Evolutionary conservation across 2,797 vertebrate species (phyloP).

Genomic region (Labroides dimidiatus): DNA sequence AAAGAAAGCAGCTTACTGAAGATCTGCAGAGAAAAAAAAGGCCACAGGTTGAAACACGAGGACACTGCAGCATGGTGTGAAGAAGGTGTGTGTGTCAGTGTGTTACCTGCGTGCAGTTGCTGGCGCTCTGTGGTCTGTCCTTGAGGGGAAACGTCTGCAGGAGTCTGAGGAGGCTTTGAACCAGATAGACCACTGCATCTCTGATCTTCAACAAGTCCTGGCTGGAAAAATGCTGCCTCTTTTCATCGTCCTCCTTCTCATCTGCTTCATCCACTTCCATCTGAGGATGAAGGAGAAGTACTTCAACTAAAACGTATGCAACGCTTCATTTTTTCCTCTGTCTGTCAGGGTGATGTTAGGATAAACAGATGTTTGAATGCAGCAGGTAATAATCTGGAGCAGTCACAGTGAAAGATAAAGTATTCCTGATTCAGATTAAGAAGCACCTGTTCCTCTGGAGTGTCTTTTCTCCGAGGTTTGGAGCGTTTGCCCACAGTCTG

Average conservation of each 20-base stretch:
- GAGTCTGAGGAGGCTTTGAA: constrained; percentile 89
- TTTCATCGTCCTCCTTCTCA: constrained; percentile 82
- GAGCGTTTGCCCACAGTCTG: constrained; percentile 84
- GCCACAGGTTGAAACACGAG: neutral
- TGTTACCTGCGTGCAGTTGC: constrained; percentile 87
- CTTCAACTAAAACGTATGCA: neutral
- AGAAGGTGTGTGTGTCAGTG: rapidly evolving
- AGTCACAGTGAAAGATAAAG: too few relatives aligned
- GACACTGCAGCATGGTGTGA: rapidly evolving
- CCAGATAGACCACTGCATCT: constrained; percentile 81
- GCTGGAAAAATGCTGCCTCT: constrained; percentile 82
- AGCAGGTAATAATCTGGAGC: too few relatives aligned
- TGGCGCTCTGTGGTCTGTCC: constrained; percentile 85
- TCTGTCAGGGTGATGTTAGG: too few relatives aligned
- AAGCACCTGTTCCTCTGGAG: constrained; percentile 65
- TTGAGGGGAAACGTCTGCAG: constrained; percentile 88
- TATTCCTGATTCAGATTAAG: too few relatives aligned
- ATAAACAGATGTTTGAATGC: too few relatives aligned
- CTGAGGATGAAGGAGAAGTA: constrained; percentile 38
- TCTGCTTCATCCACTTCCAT: constrained; percentile 78
- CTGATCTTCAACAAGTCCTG: constrained; percentile 86
- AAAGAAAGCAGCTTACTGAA: constrained; percentile 89
- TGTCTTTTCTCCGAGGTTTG: constrained; percentile 74
- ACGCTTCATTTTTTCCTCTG: too few relatives aligned
- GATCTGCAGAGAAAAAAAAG: constrained; percentile 81